phyloP scores from a whole-genome alignment of 2,113 vertebrate genomes.

The Prunella fulvescens region DNA sequence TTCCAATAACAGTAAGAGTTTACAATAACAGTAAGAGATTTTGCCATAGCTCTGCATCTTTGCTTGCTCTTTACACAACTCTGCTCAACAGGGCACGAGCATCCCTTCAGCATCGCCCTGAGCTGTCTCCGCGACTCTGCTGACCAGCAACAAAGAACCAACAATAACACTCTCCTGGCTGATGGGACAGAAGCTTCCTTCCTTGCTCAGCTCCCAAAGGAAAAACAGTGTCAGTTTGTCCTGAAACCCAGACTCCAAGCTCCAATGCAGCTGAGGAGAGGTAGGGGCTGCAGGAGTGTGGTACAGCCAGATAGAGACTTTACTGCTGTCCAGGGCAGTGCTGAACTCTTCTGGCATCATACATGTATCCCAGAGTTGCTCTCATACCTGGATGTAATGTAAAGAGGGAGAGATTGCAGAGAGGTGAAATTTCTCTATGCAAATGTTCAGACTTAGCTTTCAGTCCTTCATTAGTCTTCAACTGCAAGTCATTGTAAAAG shows the following conservation, averaged over 20 bases:
- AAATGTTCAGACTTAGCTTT: not conserved
- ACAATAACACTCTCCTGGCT: slow-evolving; percentile 29
- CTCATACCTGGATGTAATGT: not conserved
- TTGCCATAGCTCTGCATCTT: not conserved
- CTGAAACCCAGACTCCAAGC: slow-evolving; percentile 63
- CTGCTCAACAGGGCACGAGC: slow-evolving; percentile 71
- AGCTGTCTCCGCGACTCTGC: slow-evolving; percentile 55
- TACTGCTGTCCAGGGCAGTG: not conserved
- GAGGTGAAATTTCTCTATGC: not conserved
- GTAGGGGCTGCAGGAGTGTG: not conserved
- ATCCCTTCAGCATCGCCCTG: slow-evolving; percentile 73
- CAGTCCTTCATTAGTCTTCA: not conserved
- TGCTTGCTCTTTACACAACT: not conserved
- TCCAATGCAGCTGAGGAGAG: slow-evolving; percentile 51
- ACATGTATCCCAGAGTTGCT: not conserved
- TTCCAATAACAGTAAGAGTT: not conserved
- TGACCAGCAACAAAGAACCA: slow-evolving; percentile 49
- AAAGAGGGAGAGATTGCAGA: not conserved
- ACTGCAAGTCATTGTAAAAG: not conserved
- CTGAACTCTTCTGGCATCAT: not conserved
- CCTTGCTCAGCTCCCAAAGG: slow-evolving; percentile 63
- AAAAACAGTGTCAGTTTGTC: slow-evolving; percentile 71
- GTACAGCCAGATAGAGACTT: not conserved
- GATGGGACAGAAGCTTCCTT: slow-evolving; percentile 36
- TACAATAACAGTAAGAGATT: not conserved